Conservation (phyloP, 1,140 invertebrate species). For the Drosophila paulistorum region DNA sequence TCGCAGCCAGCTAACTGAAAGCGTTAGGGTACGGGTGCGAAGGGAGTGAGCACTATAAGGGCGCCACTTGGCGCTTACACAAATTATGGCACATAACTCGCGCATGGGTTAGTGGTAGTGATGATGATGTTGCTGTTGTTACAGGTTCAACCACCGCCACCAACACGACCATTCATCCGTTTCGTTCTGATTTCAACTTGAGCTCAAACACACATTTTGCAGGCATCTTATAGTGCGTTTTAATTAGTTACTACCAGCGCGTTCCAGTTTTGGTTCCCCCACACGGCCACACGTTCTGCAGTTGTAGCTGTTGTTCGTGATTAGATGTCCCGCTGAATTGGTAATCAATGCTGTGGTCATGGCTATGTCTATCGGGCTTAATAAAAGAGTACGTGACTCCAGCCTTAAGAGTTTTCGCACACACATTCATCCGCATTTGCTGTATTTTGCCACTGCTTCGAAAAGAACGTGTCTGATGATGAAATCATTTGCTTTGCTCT, state of each 20-base stretch:
- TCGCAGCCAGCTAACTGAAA: not conserved
- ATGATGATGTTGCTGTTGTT: slow-evolving; percentile 25
- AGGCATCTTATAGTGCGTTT: slow-evolving; percentile 66
- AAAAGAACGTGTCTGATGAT: slow-evolving; percentile 73
- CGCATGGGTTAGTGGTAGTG: slow-evolving; percentile 35
- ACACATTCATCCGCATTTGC: slow-evolving; percentile 42
- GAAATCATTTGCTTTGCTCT: slow-evolving; percentile 78
- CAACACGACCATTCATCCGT: slow-evolving; percentile 6
- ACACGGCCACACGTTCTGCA: slow-evolving; percentile 43
- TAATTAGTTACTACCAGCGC: slow-evolving; percentile 65
- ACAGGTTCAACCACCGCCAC: not conserved
- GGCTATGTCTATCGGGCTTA: slow-evolving; percentile 53
- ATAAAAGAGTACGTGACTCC: slow-evolving; percentile 76
- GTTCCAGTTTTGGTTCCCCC: slow-evolving; percentile 20
- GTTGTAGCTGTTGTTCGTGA: slow-evolving; percentile 45
- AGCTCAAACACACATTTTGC: slow-evolving; percentile 29
- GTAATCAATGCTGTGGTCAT: slow-evolving; percentile 68
- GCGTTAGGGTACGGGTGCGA: not conserved
- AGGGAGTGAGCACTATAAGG: slow-evolving; percentile 17
- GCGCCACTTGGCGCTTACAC: slow-evolving; percentile 65
- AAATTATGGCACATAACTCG: slow-evolving; percentile 77
- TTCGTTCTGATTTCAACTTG: slow-evolving; percentile 18
- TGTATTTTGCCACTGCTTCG: not conserved
- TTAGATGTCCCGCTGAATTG: slow-evolving; percentile 80
- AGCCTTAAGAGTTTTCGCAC: slow-evolving; percentile 69